Conservation (phyloP, 2,888 invertebrate genomes). For the Physocephala rufipes region DNA sequence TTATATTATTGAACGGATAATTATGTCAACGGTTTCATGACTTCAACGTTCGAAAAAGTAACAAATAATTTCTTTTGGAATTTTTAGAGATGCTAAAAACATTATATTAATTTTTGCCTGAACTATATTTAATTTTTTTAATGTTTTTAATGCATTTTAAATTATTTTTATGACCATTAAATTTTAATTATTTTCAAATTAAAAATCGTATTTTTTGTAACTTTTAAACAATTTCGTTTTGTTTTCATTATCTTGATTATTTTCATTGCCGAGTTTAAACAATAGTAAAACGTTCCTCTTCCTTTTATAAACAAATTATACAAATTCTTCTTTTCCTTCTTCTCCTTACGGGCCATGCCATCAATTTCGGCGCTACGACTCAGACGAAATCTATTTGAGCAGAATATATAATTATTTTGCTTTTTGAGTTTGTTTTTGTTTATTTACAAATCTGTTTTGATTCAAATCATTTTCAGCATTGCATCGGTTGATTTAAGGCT, state of each 20-base stretch:
- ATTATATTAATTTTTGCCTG: too few species aligned
- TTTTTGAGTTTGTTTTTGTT: neutral
- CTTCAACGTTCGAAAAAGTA: too few species aligned
- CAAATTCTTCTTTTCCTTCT: constrained; percentile 11
- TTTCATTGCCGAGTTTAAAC: neutral
- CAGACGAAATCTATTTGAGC: too few species aligned
- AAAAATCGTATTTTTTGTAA: neutral
- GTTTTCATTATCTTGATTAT: constrained; percentile 6
- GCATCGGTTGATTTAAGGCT: too few species aligned
- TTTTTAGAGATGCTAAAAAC: too few species aligned
- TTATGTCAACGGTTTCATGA: too few species aligned
- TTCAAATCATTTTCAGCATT: too few species aligned
- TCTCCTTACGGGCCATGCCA: constrained; percentile 9
- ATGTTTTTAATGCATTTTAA: neutral
- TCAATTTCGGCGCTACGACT: neutral
- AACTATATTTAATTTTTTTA: neutral
- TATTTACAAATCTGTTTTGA: constrained; percentile 34
- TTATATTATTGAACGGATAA: too few species aligned
- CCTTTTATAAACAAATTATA: neutral
- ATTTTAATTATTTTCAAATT: neutral
- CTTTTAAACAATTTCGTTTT: neutral
- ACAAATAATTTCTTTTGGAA: too few species aligned
- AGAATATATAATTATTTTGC: too few species aligned
- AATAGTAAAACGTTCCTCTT: too few species aligned
- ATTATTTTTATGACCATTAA: neutral